Evolutionary conservation across 2,113 vertebrate species (phyloP), one percentile per base, ranked within the genome.

Genomic region (Cavia porcellus): DNA sequence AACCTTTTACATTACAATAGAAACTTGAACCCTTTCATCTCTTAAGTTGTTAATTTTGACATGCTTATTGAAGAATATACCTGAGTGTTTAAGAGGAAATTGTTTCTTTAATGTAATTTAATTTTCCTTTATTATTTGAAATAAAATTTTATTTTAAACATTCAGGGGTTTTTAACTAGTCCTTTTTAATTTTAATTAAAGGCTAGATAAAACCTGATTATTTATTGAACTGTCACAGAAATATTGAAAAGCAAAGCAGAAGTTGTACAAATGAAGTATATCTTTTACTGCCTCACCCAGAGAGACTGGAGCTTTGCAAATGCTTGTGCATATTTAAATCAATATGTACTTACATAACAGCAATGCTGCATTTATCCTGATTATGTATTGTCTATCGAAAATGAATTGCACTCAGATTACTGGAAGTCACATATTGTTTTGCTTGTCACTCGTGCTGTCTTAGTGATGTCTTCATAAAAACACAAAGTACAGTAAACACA

Each of bases 61-160:
- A 89, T 92, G 45, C 24, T 75, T 32, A 52, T 38, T 38, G 70
- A 89, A 96, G 64, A 74, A 91, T 68, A 81, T 45, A 35, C 85
- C 55, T 86, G 86, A 45, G 70, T 47, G 32, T 72, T 72, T 79
- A 70, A 88, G 74, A 90, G 38, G 79, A 59, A 85, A 82, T 79
- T 4, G 70, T 95, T 64, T 83, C 59, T 79, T 96, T 86, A 42
- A 88, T 70, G 38, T 50, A 86, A 97, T 90, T 92, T 93, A 87
- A 93, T 82, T 94, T 86, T 59, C 30, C 64, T 87, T 94, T 96
- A 89, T 77, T 20, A 88, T 92, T 92, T 85, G 17, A 97, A 97
- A 96, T 52, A 83, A 92, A 93, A 74, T 52, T 96, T 94, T 77
- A 83, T 92, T 96, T 87, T 87, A 80, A 81, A 75, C 15, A 89